Evolutionary conservation across 2,888 invertebrate genomes (phyloP).

Genomic region (Proisotoma minuta): DNA sequence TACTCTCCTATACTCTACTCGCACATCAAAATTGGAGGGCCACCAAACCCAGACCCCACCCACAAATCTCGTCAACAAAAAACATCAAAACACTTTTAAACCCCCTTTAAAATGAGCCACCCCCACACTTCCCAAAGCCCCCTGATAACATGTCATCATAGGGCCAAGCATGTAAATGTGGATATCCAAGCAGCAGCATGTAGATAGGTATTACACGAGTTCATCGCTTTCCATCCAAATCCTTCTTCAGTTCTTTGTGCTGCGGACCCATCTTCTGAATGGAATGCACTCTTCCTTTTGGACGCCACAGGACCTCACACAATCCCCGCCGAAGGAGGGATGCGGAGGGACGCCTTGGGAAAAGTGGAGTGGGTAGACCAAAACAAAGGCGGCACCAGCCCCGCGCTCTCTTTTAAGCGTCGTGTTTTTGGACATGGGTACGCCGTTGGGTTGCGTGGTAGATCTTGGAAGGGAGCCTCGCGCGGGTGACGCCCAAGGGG

Average conservation of each 20-base stretch:
- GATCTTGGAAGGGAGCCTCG: too few species aligned
- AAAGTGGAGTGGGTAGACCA: neutral
- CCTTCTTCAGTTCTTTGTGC: constrained; percentile 15
- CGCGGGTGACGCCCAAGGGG: neutral
- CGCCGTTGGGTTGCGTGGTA: too few species aligned
- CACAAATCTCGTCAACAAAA: neutral
- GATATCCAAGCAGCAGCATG: neutral
- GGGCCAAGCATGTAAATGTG: neutral
- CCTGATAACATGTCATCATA: neutral
- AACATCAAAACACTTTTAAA: too few species aligned
- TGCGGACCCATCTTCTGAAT: constrained; percentile 10
- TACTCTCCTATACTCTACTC: neutral
- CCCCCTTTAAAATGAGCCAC: too few species aligned
- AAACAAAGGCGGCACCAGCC: neutral
- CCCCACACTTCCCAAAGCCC: too few species aligned
- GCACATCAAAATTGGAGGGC: neutral
- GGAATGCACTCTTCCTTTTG: constrained; percentile 28
- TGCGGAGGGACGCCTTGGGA: neutral
- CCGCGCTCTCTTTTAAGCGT: neutral
- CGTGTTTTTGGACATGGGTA: too few species aligned
- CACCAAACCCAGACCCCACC: neutral
- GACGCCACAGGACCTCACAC: too few species aligned
- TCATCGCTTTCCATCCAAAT: constrained; percentile 26
- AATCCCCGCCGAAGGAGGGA: neutral
- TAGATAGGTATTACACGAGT: constrained; percentile 15